Conservation (phyloP, 2,888 invertebrate species). For the Mesorhabditis sp. region DNA sequence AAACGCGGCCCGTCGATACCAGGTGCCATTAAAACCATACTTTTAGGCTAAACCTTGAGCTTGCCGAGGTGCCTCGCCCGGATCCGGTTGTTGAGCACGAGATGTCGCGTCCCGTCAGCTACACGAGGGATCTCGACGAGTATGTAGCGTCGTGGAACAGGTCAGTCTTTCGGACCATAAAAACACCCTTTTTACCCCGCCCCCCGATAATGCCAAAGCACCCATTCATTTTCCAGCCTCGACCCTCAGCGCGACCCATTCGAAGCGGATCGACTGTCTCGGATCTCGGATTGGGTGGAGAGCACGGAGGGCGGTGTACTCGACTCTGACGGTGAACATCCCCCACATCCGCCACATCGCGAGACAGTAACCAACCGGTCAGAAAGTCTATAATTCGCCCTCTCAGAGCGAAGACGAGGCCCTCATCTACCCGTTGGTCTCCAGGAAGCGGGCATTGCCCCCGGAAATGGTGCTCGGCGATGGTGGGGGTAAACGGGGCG, state of each 20-base stretch:
- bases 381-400: no score
- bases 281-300: not conserved
- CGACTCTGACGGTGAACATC: no score
- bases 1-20: no score
- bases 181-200: no score
- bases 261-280: not conserved
- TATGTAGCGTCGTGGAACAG: not conserved
- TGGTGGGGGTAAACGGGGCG: not conserved
- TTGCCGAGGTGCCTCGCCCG: not conserved
- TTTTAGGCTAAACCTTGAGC: not conserved
- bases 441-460: slow-evolving; percentile 2
- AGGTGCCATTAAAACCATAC: no score
- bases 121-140: not conserved
- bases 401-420: no score
- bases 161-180: not conserved
- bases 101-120: not conserved
- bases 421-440: not conserved
- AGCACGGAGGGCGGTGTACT: not conserved
- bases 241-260: not conserved
- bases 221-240: not conserved
- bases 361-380: no score
- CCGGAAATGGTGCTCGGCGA: not conserved
- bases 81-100: not conserved
- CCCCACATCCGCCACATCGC: no score
- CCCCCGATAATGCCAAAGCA: not conserved